A percentile compares a stretch with the other conserved stretches of the same genome.
These are phyloP conservation scores for Oncorhynchus gorbuscha DNA, from an alignment of 2,113 vertebrate species.

Conservation along the genomic window DNA sequence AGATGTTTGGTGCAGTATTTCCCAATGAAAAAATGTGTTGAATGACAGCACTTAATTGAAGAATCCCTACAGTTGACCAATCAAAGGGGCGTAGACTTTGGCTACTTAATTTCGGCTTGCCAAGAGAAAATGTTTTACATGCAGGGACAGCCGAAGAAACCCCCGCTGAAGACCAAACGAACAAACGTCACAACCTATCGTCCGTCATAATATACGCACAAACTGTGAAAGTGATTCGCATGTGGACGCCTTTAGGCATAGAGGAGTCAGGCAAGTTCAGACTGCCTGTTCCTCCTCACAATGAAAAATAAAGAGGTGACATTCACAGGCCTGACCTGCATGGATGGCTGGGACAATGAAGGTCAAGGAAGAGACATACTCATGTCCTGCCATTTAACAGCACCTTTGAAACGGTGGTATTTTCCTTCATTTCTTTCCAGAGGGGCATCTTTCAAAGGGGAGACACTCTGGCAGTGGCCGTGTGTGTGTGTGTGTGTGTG, in stretches of 20 bases:
- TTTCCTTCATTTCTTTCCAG: slow-evolving; percentile 5
- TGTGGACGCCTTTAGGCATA: neutral
- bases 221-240: no score
- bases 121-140: no score
- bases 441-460: slow-evolving; percentile 11
- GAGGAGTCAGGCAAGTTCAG: slow-evolving; percentile 18
- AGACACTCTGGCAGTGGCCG: slow-evolving; percentile 14
- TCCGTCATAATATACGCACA: no score
- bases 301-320: slow-evolving; percentile 30
- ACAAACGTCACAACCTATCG: no score
- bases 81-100: no score
- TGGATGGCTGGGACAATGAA: slow-evolving; percentile 15
- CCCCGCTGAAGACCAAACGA: no score
- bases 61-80: no score
- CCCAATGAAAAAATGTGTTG: no score
- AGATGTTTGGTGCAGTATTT: no score
- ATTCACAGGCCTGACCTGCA: slow-evolving; percentile 8
- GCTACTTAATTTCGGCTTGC: no score
- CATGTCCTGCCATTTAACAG: slow-evolving; percentile 8
- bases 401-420: slow-evolving; percentile 31
- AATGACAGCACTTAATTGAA: no score
- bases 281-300: slow-evolving; percentile 27
- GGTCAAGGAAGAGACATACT: slow-evolving; percentile 24
- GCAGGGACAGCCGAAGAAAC: no score
- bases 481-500: neutral